Evolutionary conservation across 2,888 invertebrate species (phyloP), one percentile per base, ranked within the genome.

Genomic region (Apotomis betuletana): DNA sequence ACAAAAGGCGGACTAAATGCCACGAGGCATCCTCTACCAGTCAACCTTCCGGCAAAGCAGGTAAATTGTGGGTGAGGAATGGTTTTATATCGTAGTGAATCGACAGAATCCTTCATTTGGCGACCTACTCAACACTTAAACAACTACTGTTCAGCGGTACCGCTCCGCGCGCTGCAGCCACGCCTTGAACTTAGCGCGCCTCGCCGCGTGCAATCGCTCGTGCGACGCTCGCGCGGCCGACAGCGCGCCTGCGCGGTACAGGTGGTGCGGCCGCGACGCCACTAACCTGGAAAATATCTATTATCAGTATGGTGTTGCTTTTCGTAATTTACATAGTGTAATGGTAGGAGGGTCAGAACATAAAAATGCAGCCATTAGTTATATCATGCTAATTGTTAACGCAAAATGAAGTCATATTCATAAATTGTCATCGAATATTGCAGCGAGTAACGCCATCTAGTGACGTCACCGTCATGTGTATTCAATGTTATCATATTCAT

Each of bases 221-320:
- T 90, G 90, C 0, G 85, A 80, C 8, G 81, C 82, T 6, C 87
- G 81, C 9, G 91, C 90, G 0, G 85, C 81, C 10, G 79, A 74
- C 15, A 92, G 83, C 0, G 88, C 80, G 0, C 92, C 92, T 12
- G 84, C 80, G 70, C 88, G 87, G 84, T 90, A 92, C 59, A 91
- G 80, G 51, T 85, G 83, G 59, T 90, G 88, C 54, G 91, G 89
- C 0, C 90, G 83, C 71, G 87, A 84, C 46, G 89, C 87, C 13
- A 92, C 82, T 49, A 88, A 74, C 3, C 89, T 86, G 75, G 76
- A 75, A 15, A 9, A 5, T 5, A 4, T 3, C 8, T 1, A 44
- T 10, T 4, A 38, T 58, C n/a, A 58, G 38, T 58, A 6, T 2
- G n/a, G 10, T 38, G 12, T 62, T 49, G 12, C 36, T 4, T 27